These are phyloP conservation scores for Trididemnum miniatum DNA, from an alignment of 23 tunicate genomes.

Conservation along the genomic window DNA sequence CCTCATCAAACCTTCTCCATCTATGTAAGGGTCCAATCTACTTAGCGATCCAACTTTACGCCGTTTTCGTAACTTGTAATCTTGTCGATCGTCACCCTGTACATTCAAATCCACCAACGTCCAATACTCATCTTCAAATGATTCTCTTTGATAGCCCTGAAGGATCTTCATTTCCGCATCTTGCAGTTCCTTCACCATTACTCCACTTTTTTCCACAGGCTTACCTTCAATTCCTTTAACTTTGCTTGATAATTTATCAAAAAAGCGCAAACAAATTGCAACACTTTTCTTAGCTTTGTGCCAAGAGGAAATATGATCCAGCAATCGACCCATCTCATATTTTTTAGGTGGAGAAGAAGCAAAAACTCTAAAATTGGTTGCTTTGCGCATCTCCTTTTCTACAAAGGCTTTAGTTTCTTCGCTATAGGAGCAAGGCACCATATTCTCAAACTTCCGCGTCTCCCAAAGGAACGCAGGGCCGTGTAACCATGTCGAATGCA, in stretches of 20 bases:
- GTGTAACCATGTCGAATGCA: not conserved
- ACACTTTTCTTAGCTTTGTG: not conserved
- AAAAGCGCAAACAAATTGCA: not conserved
- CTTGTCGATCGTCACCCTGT: not conserved
- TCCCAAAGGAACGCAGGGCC: slow-evolving; percentile 15
- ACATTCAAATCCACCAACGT: not conserved
- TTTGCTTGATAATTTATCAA: not conserved
- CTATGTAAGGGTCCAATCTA: slow-evolving; percentile 1
- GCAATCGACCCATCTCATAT: not conserved
- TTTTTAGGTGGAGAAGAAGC: not conserved
- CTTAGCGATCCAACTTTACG: not conserved
- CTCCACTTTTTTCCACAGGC: not conserved
- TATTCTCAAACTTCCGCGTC: not conserved
- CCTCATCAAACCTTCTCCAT: not conserved
- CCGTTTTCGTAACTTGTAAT: not conserved
- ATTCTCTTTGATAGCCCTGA: not conserved
- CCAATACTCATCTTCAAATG: not conserved
- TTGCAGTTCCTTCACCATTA: not conserved
- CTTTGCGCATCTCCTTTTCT: slow-evolving; percentile 13
- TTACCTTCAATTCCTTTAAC: not conserved
- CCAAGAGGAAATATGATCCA: slow-evolving; percentile 5
- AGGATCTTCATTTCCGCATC: not conserved
- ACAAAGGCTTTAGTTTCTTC: not conserved
- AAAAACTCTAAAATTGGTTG: not conserved
- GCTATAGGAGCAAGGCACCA: not conserved